Conservation (phyloP, 1,140 invertebrate species). For the Drosophila bipectinata region DNA sequence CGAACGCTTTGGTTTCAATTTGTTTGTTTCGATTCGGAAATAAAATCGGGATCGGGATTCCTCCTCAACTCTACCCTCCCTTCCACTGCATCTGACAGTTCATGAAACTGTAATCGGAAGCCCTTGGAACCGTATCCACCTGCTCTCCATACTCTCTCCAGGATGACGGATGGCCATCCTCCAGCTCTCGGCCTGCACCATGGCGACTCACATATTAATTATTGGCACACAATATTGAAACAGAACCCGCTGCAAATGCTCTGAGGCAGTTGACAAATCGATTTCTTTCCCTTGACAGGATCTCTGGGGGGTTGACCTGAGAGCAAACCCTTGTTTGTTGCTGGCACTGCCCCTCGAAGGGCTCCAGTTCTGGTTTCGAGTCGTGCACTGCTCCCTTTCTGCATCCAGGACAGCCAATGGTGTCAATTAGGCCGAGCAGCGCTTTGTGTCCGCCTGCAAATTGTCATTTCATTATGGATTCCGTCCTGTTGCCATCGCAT, state of each 20-base stretch:
- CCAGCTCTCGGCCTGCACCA: background rate
- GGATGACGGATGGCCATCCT: slow-evolving; percentile 4
- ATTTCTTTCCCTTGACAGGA: slow-evolving; percentile 8
- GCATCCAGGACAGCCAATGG: slow-evolving; percentile 15
- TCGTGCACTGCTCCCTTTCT: background rate
- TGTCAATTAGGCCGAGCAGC: slow-evolving; percentile 42
- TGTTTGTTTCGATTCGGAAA: slow-evolving; percentile 11
- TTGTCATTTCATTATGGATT: slow-evolving; percentile 47
- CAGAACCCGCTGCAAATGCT: slow-evolving; percentile 30
- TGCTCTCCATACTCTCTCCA: slow-evolving; percentile 7
- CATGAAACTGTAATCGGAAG: slow-evolving; percentile 39
- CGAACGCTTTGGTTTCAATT: slow-evolving; percentile 42
- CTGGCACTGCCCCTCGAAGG: background rate
- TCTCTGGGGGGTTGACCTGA: slow-evolving; percentile 4
- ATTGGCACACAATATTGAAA: slow-evolving; percentile 34
- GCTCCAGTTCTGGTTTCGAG: slow-evolving; percentile 18
- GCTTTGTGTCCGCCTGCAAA: slow-evolving; percentile 34
- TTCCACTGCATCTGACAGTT: slow-evolving; percentile 2
- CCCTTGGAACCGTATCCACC: slow-evolving; percentile 4
- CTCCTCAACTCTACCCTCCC: background rate
- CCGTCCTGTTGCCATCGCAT: slow-evolving; percentile 43
- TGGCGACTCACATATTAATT: slow-evolving; percentile 45
- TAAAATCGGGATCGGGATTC: slow-evolving; percentile 7
- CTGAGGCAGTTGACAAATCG: slow-evolving; percentile 37
- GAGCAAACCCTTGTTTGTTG: slow-evolving; percentile 6